A percentile compares a stretch with the other conserved stretches of the same genome.
phyloP scores from a whole-genome alignment of 2,888 invertebrate genomes.

The Leptura quadrifasciata region DNA sequence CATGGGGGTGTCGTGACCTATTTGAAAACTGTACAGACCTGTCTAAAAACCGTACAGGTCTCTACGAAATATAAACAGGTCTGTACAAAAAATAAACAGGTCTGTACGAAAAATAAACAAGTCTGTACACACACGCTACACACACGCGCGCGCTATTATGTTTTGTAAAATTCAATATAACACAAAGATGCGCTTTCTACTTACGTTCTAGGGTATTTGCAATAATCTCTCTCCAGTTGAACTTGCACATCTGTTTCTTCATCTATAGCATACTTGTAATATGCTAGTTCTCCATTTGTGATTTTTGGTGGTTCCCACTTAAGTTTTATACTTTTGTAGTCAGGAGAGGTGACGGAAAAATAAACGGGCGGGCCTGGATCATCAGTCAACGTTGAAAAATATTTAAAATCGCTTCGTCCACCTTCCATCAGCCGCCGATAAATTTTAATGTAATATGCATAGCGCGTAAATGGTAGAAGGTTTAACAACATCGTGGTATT shows the following conservation, averaged over 20 bases:
- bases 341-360: conserved; percentile 63
- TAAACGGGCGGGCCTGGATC: conserved; percentile 73
- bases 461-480: conserved; percentile 81
- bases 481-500: conserved; percentile 68
- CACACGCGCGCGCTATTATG: too few species aligned
- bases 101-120: too few species aligned
- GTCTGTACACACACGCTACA: too few species aligned
- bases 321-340: conserved; percentile 72
- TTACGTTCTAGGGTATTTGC: conserved; percentile 53
- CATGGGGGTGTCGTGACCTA: too few species aligned
- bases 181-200: conserved; percentile 23
- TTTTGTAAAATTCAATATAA: neutral
- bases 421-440: conserved; percentile 74
- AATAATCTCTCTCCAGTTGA: conserved; percentile 53
- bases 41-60: too few species aligned
- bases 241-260: conserved; percentile 40
- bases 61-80: too few species aligned
- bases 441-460: conserved; percentile 83
- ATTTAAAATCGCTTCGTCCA: conserved; percentile 79
- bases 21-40: too few species aligned
- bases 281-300: conserved; percentile 68
- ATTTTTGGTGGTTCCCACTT: conserved; percentile 78
- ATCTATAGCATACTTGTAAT: conserved; percentile 61
- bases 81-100: too few species aligned
- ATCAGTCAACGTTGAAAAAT: conserved; percentile 80